Evolutionary conservation across 2,113 vertebrate genomes (phyloP).

Genomic region (Murina feae): DNA sequence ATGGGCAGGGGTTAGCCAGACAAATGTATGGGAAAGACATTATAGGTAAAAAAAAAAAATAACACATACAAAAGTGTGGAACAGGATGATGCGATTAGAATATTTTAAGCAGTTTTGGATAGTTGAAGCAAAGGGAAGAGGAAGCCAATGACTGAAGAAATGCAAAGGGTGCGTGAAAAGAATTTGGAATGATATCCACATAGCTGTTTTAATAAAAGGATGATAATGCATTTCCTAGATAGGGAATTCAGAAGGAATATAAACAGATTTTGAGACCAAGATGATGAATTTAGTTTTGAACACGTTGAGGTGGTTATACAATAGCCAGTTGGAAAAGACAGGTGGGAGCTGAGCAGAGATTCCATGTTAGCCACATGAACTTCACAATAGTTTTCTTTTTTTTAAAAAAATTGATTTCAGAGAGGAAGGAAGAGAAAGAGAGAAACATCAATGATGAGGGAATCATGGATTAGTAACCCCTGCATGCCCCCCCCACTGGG

Average conservation of each 20-base stretch:
- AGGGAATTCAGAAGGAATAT: slow-evolving; percentile 2
- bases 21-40: neutral
- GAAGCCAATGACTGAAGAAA: neutral
- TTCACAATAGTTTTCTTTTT: neutral
- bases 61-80: neutral
- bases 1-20: neutral
- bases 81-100: slow-evolving; percentile 1
- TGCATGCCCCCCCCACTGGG: no score
- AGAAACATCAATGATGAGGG: no score
- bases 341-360: neutral
- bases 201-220: neutral
- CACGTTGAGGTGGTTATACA: neutral
- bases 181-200: neutral
- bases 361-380: neutral
- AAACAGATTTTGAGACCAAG: neutral
- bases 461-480: no score
- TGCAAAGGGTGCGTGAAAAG: neutral
- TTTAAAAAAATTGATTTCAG: no score
- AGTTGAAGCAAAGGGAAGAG: neutral
- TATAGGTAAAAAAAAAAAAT: neutral
- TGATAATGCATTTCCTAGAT: neutral
- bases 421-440: no score
- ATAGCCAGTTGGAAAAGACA: neutral
- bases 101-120: neutral
- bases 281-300: neutral